These are phyloP conservation scores for Axinella damicornis DNA, from an alignment of 37 sponge, comb jelly and placozoan genomes.

Conservation along the genomic window DNA sequence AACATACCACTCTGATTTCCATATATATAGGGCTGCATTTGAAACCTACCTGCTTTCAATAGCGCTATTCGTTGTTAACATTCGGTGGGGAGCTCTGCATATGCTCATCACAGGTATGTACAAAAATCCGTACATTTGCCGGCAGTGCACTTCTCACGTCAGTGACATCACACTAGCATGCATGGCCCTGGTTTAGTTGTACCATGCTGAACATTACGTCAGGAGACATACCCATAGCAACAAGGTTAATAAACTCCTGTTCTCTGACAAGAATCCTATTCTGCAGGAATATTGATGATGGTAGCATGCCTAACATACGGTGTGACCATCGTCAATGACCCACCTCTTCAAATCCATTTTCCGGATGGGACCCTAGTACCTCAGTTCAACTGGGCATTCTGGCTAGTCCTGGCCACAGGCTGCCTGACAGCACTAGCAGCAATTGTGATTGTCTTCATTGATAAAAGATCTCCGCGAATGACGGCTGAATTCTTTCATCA, in stretches of 20 bases:
- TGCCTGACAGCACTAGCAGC: background rate
- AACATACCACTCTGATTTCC: too few relatives aligned
- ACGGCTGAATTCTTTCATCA: constrained; percentile 42
- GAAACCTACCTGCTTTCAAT: constrained; percentile 66
- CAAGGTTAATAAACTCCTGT: too few relatives aligned
- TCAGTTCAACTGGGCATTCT: constrained; percentile 48
- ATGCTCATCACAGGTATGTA: constrained; percentile 70
- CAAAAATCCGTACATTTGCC: too few relatives aligned
- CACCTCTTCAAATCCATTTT: constrained; percentile 46
- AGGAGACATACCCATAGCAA: too few relatives aligned
- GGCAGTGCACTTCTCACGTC: too few relatives aligned
- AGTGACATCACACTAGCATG: too few relatives aligned
- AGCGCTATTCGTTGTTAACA: constrained; percentile 70
- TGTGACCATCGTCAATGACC: constrained; percentile 46
- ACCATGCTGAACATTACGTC: too few relatives aligned
- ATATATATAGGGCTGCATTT: constrained; percentile 62
- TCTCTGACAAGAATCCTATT: too few relatives aligned
- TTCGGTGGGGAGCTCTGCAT: constrained; percentile 57
- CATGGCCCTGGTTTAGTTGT: too few relatives aligned
- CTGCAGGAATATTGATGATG: constrained; percentile 49
- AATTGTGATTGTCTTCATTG: background rate
- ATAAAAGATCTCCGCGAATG: constrained; percentile 7
- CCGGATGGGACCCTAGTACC: constrained; percentile 44
- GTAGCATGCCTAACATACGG: constrained; percentile 43
- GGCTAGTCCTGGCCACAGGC: constrained; percentile 58